Percentiles rank a stretch among this genome's conserved stretches.
Conservation (phyloP, 2,797 vertebrate genomes). For the Microhierax caerulescens region DNA sequence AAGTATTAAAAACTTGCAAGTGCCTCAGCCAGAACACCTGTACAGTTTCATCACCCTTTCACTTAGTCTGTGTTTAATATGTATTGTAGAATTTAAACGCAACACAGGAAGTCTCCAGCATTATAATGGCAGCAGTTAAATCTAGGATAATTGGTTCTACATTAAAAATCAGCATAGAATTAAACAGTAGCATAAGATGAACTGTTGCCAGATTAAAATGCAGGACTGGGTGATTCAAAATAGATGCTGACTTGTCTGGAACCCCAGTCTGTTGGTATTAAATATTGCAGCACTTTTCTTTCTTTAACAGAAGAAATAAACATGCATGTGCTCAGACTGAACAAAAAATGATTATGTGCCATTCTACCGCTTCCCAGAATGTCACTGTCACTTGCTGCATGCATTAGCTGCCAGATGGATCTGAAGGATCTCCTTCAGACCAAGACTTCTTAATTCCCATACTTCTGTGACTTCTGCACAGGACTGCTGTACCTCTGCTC, state of each 20-base stretch:
- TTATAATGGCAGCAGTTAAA: neutral
- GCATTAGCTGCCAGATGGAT: neutral
- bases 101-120: neutral
- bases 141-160: neutral
- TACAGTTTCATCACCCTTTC: neutral
- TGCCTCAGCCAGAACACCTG: fast-evolving
- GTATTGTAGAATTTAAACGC: neutral
- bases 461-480: neutral
- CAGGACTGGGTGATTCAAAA: neutral
- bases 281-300: neutral
- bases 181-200: neutral
- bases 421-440: neutral
- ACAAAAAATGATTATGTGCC: neutral
- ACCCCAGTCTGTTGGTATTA: neutral
- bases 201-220: neutral
- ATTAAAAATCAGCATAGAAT: neutral
- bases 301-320: neutral
- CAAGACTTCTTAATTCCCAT: neutral
- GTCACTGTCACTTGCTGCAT: neutral
- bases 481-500: neutral
- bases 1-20: neutral
- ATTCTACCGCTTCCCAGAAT: neutral
- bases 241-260: neutral
- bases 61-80: neutral
- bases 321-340: neutral